phyloP scores from a whole-genome alignment of 2,797 vertebrate genomes.

The Falco biarmicus region DNA sequence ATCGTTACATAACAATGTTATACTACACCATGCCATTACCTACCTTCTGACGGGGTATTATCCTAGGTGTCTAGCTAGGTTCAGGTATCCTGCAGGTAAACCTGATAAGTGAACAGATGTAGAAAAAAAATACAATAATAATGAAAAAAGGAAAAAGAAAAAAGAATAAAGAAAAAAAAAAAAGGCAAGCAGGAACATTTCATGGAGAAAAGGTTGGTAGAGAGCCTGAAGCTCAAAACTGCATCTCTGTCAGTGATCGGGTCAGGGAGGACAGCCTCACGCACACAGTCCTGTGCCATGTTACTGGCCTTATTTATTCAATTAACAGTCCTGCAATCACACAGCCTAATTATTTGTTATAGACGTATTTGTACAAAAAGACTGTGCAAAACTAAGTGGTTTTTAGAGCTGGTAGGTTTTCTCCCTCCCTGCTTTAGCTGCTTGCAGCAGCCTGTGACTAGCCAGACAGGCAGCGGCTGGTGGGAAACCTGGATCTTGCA shows the following conservation, averaged over 20 bases:
- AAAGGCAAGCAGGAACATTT: background rate
- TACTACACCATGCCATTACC: background rate
- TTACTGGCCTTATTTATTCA: background rate
- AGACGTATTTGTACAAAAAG: background rate
- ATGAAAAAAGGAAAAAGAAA: background rate
- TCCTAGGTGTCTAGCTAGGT: background rate
- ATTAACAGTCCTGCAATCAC: background rate
- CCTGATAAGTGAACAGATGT: background rate
- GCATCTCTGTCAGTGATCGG: background rate
- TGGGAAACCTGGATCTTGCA: background rate
- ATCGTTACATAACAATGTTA: background rate
- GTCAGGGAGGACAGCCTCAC: background rate
- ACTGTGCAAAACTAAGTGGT: accelerated
- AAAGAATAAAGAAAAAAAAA: background rate
- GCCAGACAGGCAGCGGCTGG: background rate
- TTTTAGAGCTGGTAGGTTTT: background rate
- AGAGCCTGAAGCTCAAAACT: background rate
- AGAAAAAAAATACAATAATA: background rate
- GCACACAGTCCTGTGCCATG: background rate
- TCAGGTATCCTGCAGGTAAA: background rate
- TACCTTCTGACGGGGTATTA: background rate
- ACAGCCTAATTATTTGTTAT: background rate
- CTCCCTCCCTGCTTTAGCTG: background rate
- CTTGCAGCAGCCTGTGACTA: background rate
- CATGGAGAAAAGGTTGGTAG: background rate